phyloP scores from a whole-genome alignment of 2,113 vertebrate genomes.

The Dicrurus megarhynchus region DNA sequence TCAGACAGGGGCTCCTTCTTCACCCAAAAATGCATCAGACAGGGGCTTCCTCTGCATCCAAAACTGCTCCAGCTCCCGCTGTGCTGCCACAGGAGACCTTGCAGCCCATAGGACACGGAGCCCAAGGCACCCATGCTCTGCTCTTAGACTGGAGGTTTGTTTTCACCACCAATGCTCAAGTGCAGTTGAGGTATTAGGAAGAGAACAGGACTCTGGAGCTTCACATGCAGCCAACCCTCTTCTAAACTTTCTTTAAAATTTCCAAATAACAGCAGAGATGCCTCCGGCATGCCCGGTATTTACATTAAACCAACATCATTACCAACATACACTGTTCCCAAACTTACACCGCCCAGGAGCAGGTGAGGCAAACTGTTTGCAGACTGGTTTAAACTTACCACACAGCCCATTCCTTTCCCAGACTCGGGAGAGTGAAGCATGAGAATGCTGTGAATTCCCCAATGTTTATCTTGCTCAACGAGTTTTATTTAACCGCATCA shows the following conservation, averaged over 20 bases:
- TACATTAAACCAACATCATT: slow-evolving; percentile 3
- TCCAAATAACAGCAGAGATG: background rate
- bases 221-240: background rate
- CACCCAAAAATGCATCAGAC: background rate
- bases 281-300: background rate
- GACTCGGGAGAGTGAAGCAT: slow-evolving; percentile 45
- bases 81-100: background rate
- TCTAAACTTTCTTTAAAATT: background rate
- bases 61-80: accelerated
- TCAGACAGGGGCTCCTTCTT: background rate
- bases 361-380: slow-evolving; percentile 55
- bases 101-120: background rate
- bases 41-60: background rate
- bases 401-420: slow-evolving; percentile 51
- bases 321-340: background rate
- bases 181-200: background rate
- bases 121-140: background rate
- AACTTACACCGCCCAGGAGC: slow-evolving; percentile 17
- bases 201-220: background rate
- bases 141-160: background rate
- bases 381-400: slow-evolving; percentile 55
- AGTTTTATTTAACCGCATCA: slow-evolving; percentile 67
- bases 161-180: background rate
- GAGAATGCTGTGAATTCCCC: slow-evolving; percentile 63
- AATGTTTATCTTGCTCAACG: slow-evolving; percentile 72